Conservation (phyloP, 2,797 vertebrate genomes). For the Oophaga sylvatica region DNA sequence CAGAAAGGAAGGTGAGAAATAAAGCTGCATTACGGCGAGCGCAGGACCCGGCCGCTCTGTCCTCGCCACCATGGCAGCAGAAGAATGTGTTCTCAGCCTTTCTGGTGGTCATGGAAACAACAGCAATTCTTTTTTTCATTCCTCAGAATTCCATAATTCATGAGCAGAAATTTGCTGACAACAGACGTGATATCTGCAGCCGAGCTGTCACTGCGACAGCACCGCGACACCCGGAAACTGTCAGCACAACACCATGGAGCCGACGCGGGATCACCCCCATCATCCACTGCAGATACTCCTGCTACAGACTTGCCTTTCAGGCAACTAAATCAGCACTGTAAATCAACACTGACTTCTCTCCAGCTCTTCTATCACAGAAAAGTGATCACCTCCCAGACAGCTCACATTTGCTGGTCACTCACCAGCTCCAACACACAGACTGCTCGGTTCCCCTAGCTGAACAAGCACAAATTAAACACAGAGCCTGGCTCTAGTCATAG, state of each 20-base stretch:
- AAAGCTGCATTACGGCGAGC: not conserved
- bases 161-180: constrained; percentile 42
- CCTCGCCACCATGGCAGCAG: constrained; percentile 14
- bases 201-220: not conserved
- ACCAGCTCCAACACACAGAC: too few species aligned
- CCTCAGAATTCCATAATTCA: constrained; percentile 54
- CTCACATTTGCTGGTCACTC: too few species aligned
- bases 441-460: too few species aligned
- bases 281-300: not conserved
- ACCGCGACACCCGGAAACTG: not conserved
- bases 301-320: not conserved
- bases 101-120: constrained; percentile 55
- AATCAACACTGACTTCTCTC: too few species aligned
- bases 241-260: constrained; percentile 1
- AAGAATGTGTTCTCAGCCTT: constrained; percentile 4
- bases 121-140: constrained; percentile 1
- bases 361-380: too few species aligned
- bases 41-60: not conserved
- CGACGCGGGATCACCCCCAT: not conserved
- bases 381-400: too few species aligned
- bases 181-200: constrained; percentile 39
- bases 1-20: not conserved
- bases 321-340: too few species aligned
- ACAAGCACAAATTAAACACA: too few species aligned
- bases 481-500: too few species aligned